A percentile compares a stretch with the other conserved stretches of the same genome.
Evolutionary conservation across 2,888 invertebrate genomes (phyloP).

Genomic region (Eretmocerus hayati): DNA sequence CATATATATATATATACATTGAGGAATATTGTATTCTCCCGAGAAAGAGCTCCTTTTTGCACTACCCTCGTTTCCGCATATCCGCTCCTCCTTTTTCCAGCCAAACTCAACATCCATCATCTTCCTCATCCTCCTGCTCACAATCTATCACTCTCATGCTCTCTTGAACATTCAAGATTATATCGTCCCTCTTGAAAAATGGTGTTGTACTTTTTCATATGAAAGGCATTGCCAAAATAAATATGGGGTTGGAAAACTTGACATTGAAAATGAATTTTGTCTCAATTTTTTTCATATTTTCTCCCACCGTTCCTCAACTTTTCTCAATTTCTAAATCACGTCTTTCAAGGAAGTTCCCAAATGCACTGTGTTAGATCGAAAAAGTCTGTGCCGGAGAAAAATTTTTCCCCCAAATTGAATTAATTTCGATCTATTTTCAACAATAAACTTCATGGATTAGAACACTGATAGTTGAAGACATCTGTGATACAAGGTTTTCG

Average conservation of each 20-base stretch:
- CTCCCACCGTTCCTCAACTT: too few relatives aligned
- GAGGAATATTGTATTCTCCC: constrained; percentile 37
- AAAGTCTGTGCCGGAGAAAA: too few relatives aligned
- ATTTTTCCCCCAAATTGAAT: neutral
- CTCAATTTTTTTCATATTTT: neutral
- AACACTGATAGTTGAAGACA: neutral
- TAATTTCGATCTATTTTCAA: neutral
- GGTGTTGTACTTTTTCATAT: constrained; percentile 46
- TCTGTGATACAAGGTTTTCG: too few relatives aligned
- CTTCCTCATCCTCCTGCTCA: constrained; percentile 9
- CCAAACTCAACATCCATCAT: constrained; percentile 11
- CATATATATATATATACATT: constrained; percentile 7
- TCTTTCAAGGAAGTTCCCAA: too few relatives aligned
- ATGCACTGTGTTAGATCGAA: too few relatives aligned
- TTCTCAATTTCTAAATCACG: too few relatives aligned
- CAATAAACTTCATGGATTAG: neutral
- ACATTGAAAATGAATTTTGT: constrained; percentile 18
- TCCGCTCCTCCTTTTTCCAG: constrained; percentile 3
- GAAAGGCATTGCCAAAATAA: constrained; percentile 44
- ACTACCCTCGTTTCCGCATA: constrained; percentile 23
- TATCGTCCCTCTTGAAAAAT: constrained; percentile 39
- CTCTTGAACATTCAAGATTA: constrained; percentile 28
- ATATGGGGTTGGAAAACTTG: constrained; percentile 43
- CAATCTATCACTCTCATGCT: constrained; percentile 23
- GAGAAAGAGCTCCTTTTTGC: constrained; percentile 31